phyloP scores from a whole-genome alignment of 2,113 vertebrate genomes.

The Nothobranchius kuhntae region DNA sequence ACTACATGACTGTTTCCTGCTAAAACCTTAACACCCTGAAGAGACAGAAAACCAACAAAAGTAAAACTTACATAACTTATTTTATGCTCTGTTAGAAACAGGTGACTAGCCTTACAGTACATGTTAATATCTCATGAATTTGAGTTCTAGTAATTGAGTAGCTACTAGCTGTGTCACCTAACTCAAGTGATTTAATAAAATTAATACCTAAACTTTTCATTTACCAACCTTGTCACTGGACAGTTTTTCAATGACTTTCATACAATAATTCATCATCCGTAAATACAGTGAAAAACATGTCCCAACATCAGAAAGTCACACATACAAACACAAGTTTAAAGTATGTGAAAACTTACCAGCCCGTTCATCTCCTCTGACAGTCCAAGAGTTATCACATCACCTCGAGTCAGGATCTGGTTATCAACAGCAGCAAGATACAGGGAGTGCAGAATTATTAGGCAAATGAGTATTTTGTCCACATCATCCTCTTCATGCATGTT shows the following conservation, averaged over 20 bases:
- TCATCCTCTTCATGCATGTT: no score
- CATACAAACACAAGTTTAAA: no score
- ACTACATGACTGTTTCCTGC: neutral
- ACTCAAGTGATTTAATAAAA: neutral
- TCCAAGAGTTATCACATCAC: no score
- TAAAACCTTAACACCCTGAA: neutral
- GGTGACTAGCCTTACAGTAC: neutral
- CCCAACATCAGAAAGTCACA: neutral
- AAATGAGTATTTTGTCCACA: no score
- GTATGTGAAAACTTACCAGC: no score
- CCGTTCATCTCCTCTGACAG: no score
- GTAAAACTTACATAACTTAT: neutral
- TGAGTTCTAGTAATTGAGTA: neutral
- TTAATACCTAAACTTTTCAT: neutral
- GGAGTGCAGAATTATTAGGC: no score
- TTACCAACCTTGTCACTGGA: neutral
- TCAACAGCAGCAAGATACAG: no score
- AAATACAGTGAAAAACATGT: neutral
- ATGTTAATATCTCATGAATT: neutral
- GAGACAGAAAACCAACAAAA: neutral
- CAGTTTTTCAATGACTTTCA: neutral
- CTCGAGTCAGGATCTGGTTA: no score
- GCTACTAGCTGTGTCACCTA: neutral
- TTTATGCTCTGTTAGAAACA: no score
- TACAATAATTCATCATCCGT: neutral